A percentile compares a stretch with the other conserved stretches of the same genome.
Evolutionary conservation across 2,113 vertebrate species (phyloP).

Genomic region (Chloropsis cyanopogon): DNA sequence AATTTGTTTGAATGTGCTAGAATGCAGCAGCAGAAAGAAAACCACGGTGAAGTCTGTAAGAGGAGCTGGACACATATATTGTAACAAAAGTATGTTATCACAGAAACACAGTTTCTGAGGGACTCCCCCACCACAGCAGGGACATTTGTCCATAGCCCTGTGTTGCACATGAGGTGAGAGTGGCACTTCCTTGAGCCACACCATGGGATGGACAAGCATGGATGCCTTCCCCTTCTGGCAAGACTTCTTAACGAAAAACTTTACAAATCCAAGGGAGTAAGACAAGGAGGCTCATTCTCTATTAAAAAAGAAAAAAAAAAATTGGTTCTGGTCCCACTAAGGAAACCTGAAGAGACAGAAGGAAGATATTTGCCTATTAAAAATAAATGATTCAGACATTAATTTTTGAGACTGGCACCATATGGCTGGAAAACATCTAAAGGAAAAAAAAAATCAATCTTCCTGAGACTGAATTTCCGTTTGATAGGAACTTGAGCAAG

Average conservation of each 20-base stretch:
- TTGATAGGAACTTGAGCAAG: neutral
- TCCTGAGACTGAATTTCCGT: neutral
- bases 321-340: neutral
- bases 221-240: neutral
- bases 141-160: neutral
- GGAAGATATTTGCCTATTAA: constrained; percentile 17
- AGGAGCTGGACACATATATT: neutral
- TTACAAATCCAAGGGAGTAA: neutral
- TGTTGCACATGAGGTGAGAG: neutral
- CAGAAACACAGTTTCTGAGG: neutral
- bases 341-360: neutral
- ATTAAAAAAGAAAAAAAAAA: neutral
- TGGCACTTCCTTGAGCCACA: neutral
- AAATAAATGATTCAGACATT: constrained; percentile 22
- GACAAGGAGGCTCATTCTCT: neutral
- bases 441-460: neutral
- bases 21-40: neutral
- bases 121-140: neutral
- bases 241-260: neutral
- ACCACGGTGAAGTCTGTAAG: neutral
- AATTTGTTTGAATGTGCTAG: neutral
- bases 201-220: fast-evolving
- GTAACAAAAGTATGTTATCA: neutral
- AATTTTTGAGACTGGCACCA: constrained; percentile 2
- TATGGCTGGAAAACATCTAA: neutral